Evolutionary conservation across 2,888 invertebrate genomes (phyloP).

Genomic region (Phymatocera aterrima): DNA sequence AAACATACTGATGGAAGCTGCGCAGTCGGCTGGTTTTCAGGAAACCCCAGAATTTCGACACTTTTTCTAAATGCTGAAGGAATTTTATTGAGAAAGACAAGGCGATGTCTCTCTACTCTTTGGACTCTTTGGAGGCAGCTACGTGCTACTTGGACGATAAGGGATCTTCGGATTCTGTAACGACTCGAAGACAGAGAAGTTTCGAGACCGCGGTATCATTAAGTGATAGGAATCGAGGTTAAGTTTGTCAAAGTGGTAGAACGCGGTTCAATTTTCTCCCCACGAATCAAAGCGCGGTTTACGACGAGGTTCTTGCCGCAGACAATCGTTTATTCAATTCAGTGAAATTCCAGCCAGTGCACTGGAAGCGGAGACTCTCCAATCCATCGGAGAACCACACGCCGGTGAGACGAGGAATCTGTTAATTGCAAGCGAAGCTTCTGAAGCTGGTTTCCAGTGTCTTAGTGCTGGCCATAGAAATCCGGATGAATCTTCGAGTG

Average conservation of each 20-base stretch:
- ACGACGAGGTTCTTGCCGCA: neutral
- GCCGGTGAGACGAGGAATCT: neutral
- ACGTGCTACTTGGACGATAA: neutral
- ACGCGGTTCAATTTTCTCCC: neutral
- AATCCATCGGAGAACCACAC: neutral
- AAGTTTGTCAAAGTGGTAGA: conserved; percentile 16
- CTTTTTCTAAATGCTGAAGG: neutral
- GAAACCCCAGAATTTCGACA: neutral
- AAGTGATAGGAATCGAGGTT: conserved; percentile 4
- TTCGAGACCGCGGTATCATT: conserved; percentile 3
- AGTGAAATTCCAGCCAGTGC: conserved; percentile 17
- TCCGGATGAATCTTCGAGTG: conserved; percentile 5
- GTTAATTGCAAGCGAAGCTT: conserved; percentile 11
- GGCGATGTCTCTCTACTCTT: conserved; percentile 31
- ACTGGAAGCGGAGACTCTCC: neutral
- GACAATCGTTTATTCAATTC: conserved; percentile 32
- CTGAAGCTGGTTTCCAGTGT: neutral
- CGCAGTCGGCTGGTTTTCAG: neutral
- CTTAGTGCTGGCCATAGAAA: neutral
- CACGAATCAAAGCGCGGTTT: neutral
- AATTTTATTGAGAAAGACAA: neutral
- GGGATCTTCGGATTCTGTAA: neutral
- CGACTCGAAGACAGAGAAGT: neutral
- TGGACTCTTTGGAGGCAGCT: conserved; percentile 25
- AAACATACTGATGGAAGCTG: neutral